phyloP scores from a whole-genome alignment of 2,888 invertebrate species.

The Tipula vernalis region DNA sequence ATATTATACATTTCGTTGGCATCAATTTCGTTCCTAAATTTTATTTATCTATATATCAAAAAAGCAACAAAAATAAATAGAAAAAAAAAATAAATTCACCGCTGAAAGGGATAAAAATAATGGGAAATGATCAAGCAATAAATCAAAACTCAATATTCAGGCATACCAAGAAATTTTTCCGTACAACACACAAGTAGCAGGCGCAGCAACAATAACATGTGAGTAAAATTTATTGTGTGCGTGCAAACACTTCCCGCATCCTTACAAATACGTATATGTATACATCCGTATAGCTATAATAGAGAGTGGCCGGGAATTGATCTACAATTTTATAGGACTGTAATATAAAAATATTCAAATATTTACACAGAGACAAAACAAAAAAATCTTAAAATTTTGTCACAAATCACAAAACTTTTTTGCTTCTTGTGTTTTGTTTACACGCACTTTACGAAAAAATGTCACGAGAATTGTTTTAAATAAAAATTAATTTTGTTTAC shows the following conservation, averaged over 20 bases:
- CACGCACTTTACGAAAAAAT: background rate
- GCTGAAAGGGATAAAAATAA: conserved; percentile 11
- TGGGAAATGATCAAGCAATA: conserved; percentile 8
- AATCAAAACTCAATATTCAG: conserved; percentile 6
- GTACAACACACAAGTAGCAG: background rate
- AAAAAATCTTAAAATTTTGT: background rate
- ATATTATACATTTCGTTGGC: background rate
- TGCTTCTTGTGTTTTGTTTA: background rate
- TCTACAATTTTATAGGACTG: background rate
- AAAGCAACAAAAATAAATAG: background rate
- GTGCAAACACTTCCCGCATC: background rate
- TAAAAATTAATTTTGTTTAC: conserved; percentile 4
- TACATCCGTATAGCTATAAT: background rate
- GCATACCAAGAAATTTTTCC: background rate
- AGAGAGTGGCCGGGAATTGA: background rate
- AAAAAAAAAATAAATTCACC: background rate
- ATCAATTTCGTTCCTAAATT: background rate
- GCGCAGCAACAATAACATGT: background rate
- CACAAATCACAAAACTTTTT: conserved; percentile 6
- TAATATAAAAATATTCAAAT: background rate
- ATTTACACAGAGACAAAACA: background rate
- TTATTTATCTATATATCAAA: background rate
- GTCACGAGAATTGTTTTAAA: background rate
- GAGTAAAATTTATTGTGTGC: background rate
- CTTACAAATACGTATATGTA: background rate